Evolutionary conservation across 2,797 vertebrate species (phyloP).

Genomic region (Poliocrania exsul): DNA sequence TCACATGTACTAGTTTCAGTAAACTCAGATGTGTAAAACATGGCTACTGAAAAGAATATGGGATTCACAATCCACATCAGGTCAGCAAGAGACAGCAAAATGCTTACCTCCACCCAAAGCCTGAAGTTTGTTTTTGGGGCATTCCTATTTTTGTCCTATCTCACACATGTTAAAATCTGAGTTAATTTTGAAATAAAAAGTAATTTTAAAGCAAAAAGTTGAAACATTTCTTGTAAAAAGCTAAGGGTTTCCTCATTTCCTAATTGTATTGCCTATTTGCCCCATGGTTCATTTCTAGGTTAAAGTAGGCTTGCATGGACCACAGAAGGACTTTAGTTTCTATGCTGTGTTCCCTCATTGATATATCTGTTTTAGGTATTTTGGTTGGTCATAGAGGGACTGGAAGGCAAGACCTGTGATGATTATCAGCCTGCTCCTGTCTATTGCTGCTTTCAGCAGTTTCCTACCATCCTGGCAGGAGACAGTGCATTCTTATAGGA

Average conservation of each 20-base stretch:
- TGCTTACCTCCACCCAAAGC: background rate
- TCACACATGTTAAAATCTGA: background rate
- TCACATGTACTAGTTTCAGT: background rate
- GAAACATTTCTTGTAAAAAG: background rate
- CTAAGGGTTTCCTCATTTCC: background rate
- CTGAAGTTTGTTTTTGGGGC: background rate
- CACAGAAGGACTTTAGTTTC: background rate
- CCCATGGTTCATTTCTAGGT: background rate
- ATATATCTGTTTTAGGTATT: background rate
- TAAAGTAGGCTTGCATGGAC: background rate
- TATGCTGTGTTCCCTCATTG: background rate
- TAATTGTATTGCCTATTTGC: background rate
- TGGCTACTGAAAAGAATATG: background rate
- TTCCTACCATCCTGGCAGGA: background rate
- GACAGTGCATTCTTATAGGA: background rate
- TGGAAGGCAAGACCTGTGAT: background rate
- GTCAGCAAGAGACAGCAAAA: background rate
- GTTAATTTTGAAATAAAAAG: background rate
- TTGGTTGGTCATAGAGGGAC: background rate
- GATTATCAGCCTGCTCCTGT: background rate
- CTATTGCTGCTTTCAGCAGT: background rate
- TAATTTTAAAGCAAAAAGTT: background rate
- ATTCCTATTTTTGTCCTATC: background rate
- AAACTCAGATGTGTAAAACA: background rate
- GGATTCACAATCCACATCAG: background rate